Evolutionary conservation across 2,888 invertebrate genomes (phyloP).

Genomic region (Orchesella flavescens): DNA sequence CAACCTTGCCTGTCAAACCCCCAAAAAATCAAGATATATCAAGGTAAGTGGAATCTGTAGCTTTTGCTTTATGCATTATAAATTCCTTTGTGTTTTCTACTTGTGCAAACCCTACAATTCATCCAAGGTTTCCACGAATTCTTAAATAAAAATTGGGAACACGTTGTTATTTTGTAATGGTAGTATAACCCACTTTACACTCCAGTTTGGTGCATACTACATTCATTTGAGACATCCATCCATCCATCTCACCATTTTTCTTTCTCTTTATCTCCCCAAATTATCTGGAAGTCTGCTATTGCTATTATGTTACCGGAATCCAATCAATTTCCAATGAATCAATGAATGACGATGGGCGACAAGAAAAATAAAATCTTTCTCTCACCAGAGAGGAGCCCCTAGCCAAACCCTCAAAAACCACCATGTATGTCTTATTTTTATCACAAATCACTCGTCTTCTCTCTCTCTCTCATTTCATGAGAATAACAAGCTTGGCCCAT

Average conservation of each 20-base stretch:
- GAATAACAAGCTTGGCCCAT: not conserved
- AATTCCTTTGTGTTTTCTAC: not conserved
- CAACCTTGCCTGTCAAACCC: conserved; percentile 7
- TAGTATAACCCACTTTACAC: conserved; percentile 20
- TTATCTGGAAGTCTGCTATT: conserved; percentile 13
- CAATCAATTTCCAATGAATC: conserved; percentile 58
- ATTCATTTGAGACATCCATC: not conserved
- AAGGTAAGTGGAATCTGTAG: not conserved
- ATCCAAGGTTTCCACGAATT: no score
- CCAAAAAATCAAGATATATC: conserved; percentile 8
- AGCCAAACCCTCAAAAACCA: not conserved
- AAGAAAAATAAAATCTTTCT: conserved; percentile 14
- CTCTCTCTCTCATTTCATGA: not conserved
- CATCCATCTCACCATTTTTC: not conserved
- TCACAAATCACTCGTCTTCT: conserved; percentile 8
- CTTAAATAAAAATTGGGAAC: not conserved
- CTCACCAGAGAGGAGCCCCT: not conserved
- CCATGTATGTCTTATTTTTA: not conserved
- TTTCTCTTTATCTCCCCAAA: not conserved
- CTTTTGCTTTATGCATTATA: not conserved
- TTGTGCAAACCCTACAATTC: not conserved
- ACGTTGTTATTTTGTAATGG: not conserved
- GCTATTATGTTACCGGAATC: conserved; percentile 17
- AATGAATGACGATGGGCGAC: conserved; percentile 36
- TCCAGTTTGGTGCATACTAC: not conserved